Percentiles rank a stretch among this genome's conserved stretches.
Evolutionary conservation across 1,140 invertebrate genomes (phyloP).

Genomic region (Drosophila micromelanica): DNA sequence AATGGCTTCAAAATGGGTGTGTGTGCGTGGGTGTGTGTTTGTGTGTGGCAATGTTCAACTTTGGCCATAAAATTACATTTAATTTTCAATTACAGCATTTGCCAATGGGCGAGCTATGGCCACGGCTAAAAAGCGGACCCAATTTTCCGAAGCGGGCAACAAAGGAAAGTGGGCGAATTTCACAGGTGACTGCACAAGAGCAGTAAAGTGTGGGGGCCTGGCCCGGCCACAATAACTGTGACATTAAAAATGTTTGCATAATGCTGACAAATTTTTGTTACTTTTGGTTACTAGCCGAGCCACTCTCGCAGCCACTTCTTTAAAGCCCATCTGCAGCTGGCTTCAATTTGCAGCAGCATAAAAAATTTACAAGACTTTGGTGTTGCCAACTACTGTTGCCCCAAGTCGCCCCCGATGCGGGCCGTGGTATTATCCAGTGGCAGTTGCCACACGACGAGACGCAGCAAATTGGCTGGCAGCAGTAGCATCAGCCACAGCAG

Average conservation of each 20-base stretch:
- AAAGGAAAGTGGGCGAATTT: slow-evolving; percentile 22
- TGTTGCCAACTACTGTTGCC: slow-evolving; percentile 7
- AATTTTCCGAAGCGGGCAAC: slow-evolving; percentile 22
- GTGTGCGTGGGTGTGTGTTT: slow-evolving; percentile 2
- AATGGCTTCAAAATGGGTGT: slow-evolving; percentile 24
- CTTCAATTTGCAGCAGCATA: slow-evolving; percentile 47
- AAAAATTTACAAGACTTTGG: slow-evolving; percentile 45
- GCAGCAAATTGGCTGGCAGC: slow-evolving; percentile 13
- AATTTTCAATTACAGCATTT: slow-evolving; percentile 80
- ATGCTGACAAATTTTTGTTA: slow-evolving; percentile 48
- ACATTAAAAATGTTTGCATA: slow-evolving; percentile 43
- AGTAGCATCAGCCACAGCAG: neutral
- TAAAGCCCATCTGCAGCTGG: slow-evolving; percentile 41
- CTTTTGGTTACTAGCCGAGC: slow-evolving; percentile 33
- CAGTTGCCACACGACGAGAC: slow-evolving; percentile 11
- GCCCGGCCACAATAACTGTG: slow-evolving; percentile 23
- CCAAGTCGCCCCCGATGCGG: slow-evolving; percentile 11
- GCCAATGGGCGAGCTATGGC: neutral
- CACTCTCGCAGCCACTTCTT: slow-evolving; percentile 1
- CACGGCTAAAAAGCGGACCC: slow-evolving; percentile 27
- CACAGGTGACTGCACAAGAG: slow-evolving; percentile 27
- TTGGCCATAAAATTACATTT: slow-evolving; percentile 80
- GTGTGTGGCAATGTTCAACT: slow-evolving; percentile 63
- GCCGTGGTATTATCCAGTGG: slow-evolving; percentile 19
- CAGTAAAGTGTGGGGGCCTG: neutral